phyloP scores from a whole-genome alignment of 2,888 invertebrate species.

The Ennomos erosarius region DNA sequence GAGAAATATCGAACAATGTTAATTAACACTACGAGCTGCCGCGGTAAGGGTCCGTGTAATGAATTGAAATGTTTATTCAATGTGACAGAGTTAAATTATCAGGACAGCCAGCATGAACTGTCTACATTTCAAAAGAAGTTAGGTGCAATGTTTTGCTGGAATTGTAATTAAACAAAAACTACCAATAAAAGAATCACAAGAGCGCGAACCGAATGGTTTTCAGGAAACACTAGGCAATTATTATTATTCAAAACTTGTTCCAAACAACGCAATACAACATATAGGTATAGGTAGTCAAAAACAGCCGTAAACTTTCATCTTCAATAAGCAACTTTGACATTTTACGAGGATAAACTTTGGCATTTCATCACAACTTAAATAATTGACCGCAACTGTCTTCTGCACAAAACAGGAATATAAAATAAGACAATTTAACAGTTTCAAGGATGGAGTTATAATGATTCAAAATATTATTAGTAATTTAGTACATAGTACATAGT shows the following conservation, averaged over 20 bases:
- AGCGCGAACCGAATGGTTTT: too few species aligned
- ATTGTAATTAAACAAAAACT: too few species aligned
- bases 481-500: too few species aligned
- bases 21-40: conserved; percentile 61
- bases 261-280: conserved; percentile 5
- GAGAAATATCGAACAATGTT: conserved; percentile 68
- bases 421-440: too few species aligned
- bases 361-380: conserved; percentile 20
- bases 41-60: conserved; percentile 49
- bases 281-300: conserved; percentile 6
- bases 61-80: conserved; percentile 54
- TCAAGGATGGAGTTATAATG: too few species aligned
- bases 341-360: conserved; percentile 21
- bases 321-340: conserved; percentile 23
- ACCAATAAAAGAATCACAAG: too few species aligned
- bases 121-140: conserved; percentile 1
- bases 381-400: conserved; percentile 4
- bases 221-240: too few species aligned
- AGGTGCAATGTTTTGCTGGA: too few species aligned
- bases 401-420: neutral
- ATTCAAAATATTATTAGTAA: too few species aligned
- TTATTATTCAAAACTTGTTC: conserved; percentile 12
- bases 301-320: conserved; percentile 18
- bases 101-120: conserved; percentile 7
- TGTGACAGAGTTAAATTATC: conserved; percentile 43